These are phyloP conservation scores for Notechis scutatus DNA, from an alignment of 2,113 vertebrate genomes.

Conservation along the genomic window DNA sequence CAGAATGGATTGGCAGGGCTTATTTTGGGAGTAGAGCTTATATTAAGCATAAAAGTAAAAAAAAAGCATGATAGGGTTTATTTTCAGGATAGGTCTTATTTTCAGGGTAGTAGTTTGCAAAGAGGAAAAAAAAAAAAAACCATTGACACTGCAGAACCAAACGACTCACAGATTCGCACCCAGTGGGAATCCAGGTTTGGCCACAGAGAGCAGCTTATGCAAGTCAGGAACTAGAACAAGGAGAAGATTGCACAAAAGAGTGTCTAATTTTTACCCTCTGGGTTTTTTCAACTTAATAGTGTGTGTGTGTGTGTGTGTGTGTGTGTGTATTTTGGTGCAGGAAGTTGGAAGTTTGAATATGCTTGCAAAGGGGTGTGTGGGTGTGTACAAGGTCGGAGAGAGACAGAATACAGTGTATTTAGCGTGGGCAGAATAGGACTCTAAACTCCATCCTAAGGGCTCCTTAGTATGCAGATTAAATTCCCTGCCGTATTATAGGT, in stretches of 20 bases:
- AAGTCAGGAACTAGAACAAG: background rate
- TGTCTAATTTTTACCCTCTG: background rate
- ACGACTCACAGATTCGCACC: rapidly evolving
- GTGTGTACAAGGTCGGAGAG: background rate
- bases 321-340: background rate
- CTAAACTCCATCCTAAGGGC: background rate
- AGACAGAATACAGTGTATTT: background rate
- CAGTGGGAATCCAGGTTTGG: background rate
- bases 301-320: background rate
- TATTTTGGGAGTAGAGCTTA: too few species aligned
- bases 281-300: background rate
- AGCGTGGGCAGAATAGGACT: background rate
- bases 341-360: background rate
- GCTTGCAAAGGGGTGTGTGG: too few species aligned
- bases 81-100: too few species aligned
- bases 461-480: background rate
- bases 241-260: too few species aligned
- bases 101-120: background rate
- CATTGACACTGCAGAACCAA: too few species aligned
- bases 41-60: too few species aligned
- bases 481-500: background rate
- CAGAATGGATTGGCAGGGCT: too few species aligned
- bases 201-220: background rate
- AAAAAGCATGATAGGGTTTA: too few species aligned
- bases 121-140: background rate